Evolutionary conservation across 2,888 invertebrate genomes (phyloP).

Genomic region (Hirtodrosophila trivittata): DNA sequence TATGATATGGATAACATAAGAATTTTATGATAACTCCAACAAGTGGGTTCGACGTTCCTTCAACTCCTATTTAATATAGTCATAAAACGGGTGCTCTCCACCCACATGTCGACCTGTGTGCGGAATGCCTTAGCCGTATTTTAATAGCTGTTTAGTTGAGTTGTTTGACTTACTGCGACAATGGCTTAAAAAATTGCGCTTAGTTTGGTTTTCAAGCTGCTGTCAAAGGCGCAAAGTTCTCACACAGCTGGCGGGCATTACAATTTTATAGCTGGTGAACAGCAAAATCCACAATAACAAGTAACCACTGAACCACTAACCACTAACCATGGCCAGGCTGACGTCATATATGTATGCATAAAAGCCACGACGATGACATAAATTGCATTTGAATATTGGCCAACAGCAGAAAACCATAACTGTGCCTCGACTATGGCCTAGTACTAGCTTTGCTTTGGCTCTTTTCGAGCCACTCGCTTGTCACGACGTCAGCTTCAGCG

Average conservation of each 20-base stretch:
- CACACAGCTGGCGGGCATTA: constrained; percentile 71
- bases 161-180: constrained; percentile 34
- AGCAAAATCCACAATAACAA: constrained; percentile 32
- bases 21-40: no score
- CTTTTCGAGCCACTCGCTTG: constrained; percentile 55
- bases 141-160: constrained; percentile 19
- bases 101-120: constrained; percentile 14
- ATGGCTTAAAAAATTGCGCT: constrained; percentile 13
- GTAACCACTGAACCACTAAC: constrained; percentile 48
- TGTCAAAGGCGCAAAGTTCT: constrained; percentile 42
- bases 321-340: constrained; percentile 70
- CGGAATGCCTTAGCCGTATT: constrained; percentile 33
- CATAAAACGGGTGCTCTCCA: constrained; percentile 1
- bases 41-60: no score
- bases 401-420: constrained; percentile 68
- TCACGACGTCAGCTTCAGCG: constrained; percentile 61
- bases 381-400: constrained; percentile 82
- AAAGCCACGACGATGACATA: constrained; percentile 76
- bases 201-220: constrained; percentile 40
- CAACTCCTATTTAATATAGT: constrained; percentile 8
- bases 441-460: constrained; percentile 24
- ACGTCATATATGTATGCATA: constrained; percentile 66
- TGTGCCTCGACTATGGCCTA: constrained; percentile 21
- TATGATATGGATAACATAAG: no score
- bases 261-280: constrained; percentile 60